A percentile compares a stretch with the other conserved stretches of the same genome.
phyloP scores from a whole-genome alignment of 2,797 vertebrate genomes.

The Synaphobranchus kaupii region DNA sequence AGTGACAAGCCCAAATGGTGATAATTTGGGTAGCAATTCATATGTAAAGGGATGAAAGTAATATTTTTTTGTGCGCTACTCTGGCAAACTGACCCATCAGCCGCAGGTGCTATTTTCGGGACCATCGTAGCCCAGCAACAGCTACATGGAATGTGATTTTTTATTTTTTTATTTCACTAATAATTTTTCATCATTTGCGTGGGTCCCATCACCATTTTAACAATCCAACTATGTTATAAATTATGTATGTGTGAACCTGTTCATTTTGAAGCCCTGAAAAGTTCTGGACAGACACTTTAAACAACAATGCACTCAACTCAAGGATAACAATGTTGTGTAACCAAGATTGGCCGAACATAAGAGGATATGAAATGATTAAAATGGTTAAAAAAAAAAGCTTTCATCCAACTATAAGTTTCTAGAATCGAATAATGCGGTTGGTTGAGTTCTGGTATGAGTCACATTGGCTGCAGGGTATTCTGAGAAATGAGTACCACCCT shows the following conservation, averaged over 20 bases:
- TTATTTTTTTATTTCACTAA: too few species aligned
- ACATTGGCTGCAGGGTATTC: conserved; percentile 95
- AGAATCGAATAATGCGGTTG: conserved; percentile 94
- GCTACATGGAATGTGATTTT: too few species aligned
- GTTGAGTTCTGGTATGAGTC: conserved; percentile 91
- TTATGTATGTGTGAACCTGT: not conserved
- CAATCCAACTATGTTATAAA: not conserved
- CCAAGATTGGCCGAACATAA: conserved; percentile 74
- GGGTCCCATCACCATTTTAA: not conserved
- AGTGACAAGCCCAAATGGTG: not conserved
- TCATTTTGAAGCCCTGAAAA: not conserved
- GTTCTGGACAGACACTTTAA: conserved; percentile 13
- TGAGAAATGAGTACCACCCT: conserved; percentile 88
- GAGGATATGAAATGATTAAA: conserved; percentile 89
- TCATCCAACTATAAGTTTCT: conserved; percentile 92
- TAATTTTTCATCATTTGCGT: not conserved
- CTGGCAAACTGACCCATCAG: not conserved
- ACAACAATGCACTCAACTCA: conserved; percentile 26
- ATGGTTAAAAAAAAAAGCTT: conserved; percentile 48
- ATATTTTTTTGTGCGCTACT: not conserved
- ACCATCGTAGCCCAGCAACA: too few species aligned
- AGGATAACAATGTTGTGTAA: conserved; percentile 25
- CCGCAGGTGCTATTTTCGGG: too few species aligned
- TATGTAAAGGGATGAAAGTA: not conserved
- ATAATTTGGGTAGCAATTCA: not conserved